Base-by-base conservation (phyloP, 2,113 vertebrate genomes). In the Pteruthius melanotis region DNA sequence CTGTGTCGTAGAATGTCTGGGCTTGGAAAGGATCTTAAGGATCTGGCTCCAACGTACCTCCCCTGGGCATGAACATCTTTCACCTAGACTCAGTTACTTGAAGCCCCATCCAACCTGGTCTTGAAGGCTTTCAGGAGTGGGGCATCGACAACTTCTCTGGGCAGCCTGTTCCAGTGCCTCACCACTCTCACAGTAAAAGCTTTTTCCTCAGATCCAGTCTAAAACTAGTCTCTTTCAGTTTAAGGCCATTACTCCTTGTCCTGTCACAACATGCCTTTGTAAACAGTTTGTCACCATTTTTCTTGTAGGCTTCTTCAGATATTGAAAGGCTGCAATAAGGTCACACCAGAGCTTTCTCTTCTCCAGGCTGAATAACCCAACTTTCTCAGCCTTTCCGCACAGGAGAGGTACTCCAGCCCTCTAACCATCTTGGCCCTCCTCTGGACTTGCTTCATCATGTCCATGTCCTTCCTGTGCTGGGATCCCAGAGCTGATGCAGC, bases 371-470 rank as follows among this genome's bases (percentile, higher is more conserved):
- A 76, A 35, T 10, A 61, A 61, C 7, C 4, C 24, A 18, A 3
- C 6, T 40, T 6, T 89, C n/a, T 61, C 30, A 61, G 30, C 21
- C 30, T 61, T 54, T 18, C 4, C 4, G 11, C 11, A 13, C 1
- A 17, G 7, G 9, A 26, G 5, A n/a, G 24, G 1, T 47, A 24
- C 23, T 35, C 45, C 16, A 52, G 27, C 7, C 19, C 15, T 28
- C 28, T 59, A n/a, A 33, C 20, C 10, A 5, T 74, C 45, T 52
- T 24, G 23, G 15, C 33, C 7, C 7, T 66, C 37, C 33, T 59
- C 52, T 50, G 33, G 13, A 19, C 31, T 15, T 0, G 0, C 3
- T 20, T 18, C 18, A 35, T 1, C 27, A n/a, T 12, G 4, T 11
- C 19, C 2, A 2, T 30, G 30, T 61, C 69, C 35, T 30, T 27